Evolutionary conservation across 2,888 invertebrate genomes (phyloP).

Genomic region (Ochropleura plecta): DNA sequence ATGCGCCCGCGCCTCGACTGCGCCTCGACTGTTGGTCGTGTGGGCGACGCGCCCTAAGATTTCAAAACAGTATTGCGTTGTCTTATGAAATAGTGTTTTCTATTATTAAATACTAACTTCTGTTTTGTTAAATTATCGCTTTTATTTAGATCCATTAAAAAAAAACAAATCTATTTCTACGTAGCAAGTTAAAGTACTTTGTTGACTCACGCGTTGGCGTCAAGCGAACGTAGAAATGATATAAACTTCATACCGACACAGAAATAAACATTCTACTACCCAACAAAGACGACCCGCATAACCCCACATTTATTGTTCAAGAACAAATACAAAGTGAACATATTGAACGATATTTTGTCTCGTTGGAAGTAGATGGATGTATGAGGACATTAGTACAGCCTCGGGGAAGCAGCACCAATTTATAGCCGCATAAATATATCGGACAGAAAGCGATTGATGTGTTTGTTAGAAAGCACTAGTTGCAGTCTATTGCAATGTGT

Average conservation of each 20-base stretch:
- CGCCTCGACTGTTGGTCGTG: too few species aligned
- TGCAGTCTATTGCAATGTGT: slow-evolving; percentile 54
- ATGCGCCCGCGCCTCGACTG: too few species aligned
- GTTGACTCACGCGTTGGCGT: not conserved
- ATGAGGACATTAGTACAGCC: slow-evolving; percentile 65
- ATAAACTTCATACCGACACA: slow-evolving; percentile 13
- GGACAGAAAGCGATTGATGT: slow-evolving; percentile 60
- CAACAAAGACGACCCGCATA: slow-evolving; percentile 33
- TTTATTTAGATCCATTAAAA: too few species aligned
- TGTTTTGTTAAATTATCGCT: not conserved
- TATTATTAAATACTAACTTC: not conserved
- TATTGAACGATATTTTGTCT: slow-evolving; percentile 61
- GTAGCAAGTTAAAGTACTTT: not conserved
- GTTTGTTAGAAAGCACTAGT: slow-evolving; percentile 58
- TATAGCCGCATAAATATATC: slow-evolving; percentile 67
- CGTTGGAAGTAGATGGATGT: slow-evolving; percentile 58
- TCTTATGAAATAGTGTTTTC: not conserved
- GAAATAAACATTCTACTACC: slow-evolving; percentile 25
- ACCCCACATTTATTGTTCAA: slow-evolving; percentile 46
- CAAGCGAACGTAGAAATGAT: not conserved
- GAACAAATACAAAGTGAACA: slow-evolving; percentile 54
- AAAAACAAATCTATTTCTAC: too few species aligned
- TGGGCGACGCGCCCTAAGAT: too few species aligned
- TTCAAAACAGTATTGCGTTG: too few species aligned
- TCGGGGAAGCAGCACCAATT: slow-evolving; percentile 62